Evolutionary conservation across 2,797 vertebrate species (phyloP), one percentile per base, ranked within the genome.

Genomic region (Pachyuromys duprasi): DNA sequence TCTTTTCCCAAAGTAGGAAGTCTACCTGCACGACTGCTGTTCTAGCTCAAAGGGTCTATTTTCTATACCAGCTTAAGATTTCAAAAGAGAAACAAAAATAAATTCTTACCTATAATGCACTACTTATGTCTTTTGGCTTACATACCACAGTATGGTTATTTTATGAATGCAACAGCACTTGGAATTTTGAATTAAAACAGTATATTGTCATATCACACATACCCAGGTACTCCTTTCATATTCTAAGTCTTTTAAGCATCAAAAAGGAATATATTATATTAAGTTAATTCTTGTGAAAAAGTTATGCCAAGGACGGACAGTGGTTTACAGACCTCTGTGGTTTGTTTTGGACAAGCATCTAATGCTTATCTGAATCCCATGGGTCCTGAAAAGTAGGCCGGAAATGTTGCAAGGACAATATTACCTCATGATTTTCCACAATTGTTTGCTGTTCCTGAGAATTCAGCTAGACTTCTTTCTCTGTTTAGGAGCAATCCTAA

Each of bases 21-120:
- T 98, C 98, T 98, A 99, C 98, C 98, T 99, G 98, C 97, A 97
- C 90, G 81, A 91, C 97, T 97, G 95, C 89, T 98, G 97, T 98
- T 98, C 93, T 95, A 97, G 94, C 94, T 98, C 98, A 98, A 98
- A 98, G 97, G 92, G 84, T 89, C 98, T 98, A 97, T 98, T 98
- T 98, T 97, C 96, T 98, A 95, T 96, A 98, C 96, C 81, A 98
- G 97, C 97, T 96, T 97, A 98, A 98, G 98, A 98, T 84, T 98
- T 98, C 98, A 97, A 97, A 98, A 98, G 95, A 96, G 96, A 97
- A 98, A 97, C 97, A 98, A 98, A 98, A 96, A 96, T 96, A 97
- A 97, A 96, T 94, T 95, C 39, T 72, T 55, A 95, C 83, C 96
- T 97, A 98, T 78, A 95, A 95, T 96, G 76, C 79, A 89, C 8